These are phyloP conservation scores for Gallinago nigripennis DNA, from an alignment of 2,797 vertebrate genomes.

Conservation along the genomic window DNA sequence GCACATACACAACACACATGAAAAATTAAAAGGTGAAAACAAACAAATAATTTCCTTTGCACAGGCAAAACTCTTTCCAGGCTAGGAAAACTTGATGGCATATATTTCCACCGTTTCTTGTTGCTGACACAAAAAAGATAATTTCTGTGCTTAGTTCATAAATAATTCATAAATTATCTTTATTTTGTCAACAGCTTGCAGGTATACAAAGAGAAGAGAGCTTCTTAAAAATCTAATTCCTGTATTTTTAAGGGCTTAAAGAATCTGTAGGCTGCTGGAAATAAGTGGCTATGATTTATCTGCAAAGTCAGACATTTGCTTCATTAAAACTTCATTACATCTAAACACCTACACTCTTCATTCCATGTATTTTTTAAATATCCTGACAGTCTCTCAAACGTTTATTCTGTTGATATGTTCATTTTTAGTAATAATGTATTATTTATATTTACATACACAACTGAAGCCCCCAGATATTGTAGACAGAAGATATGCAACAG, in stretches of 20 bases:
- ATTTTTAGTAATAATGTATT: background rate
- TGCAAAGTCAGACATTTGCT: background rate
- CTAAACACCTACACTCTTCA: background rate
- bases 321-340: constrained; percentile 18
- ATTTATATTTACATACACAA: background rate
- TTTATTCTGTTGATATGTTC: background rate
- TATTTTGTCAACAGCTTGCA: background rate
- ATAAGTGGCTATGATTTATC: background rate
- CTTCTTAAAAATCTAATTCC: background rate
- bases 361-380: background rate
- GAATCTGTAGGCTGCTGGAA: background rate
- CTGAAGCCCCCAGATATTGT: background rate
- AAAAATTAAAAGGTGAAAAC: constrained; percentile 10
- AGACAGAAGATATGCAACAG: background rate
- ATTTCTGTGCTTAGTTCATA: background rate
- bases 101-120: background rate
- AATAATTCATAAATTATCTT: background rate
- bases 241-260: background rate
- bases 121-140: background rate
- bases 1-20: background rate
- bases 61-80: background rate
- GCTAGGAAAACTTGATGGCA: background rate
- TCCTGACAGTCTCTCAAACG: background rate
- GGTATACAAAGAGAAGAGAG: background rate
- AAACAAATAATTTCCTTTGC: background rate